Evolutionary conservation across 1,140 invertebrate genomes (phyloP).

Genomic region (Saccostrea cuccullata): DNA sequence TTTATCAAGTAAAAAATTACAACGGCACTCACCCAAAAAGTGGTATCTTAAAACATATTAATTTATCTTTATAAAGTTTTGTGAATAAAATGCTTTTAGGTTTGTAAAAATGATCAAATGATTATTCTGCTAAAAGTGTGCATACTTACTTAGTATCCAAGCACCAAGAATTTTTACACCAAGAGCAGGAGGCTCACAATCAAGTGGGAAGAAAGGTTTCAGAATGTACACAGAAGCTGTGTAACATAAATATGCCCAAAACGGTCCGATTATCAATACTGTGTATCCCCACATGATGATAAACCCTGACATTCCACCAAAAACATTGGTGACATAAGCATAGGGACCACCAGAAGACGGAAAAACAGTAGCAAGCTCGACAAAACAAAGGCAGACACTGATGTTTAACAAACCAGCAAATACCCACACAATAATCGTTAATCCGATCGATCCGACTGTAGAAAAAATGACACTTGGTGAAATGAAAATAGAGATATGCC

Average conservation of each 20-base stretch:
- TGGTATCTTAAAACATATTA: too few relatives aligned
- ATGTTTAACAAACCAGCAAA: constrained; percentile 87
- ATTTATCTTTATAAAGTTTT: too few relatives aligned
- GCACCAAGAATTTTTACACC: constrained; percentile 69
- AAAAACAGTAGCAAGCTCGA: constrained; percentile 95
- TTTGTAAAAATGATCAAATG: too few relatives aligned
- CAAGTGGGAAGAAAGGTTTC: constrained; percentile 65
- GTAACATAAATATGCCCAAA: constrained; percentile 78
- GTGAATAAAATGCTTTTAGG: too few relatives aligned
- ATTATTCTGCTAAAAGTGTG: not conserved
- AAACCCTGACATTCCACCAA: constrained; percentile 92
- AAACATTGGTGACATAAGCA: constrained; percentile 94
- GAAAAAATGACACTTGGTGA: constrained; percentile 68
- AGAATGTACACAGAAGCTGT: constrained; percentile 74
- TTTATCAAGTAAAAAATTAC: too few relatives aligned
- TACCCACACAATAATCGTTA: constrained; percentile 93
- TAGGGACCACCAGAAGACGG: constrained; percentile 98
- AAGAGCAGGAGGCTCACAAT: constrained; percentile 63
- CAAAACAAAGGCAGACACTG: constrained; percentile 95
- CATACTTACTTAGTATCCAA: constrained; percentile 71
- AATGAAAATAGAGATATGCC: constrained; percentile 72
- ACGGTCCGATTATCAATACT: constrained; percentile 85
- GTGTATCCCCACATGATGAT: constrained; percentile 93
- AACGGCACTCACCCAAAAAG: too few relatives aligned
- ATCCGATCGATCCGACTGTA: constrained; percentile 66